Conservation (phyloP, 2,888 invertebrate genomes). For the Punctoribates punctum region DNA sequence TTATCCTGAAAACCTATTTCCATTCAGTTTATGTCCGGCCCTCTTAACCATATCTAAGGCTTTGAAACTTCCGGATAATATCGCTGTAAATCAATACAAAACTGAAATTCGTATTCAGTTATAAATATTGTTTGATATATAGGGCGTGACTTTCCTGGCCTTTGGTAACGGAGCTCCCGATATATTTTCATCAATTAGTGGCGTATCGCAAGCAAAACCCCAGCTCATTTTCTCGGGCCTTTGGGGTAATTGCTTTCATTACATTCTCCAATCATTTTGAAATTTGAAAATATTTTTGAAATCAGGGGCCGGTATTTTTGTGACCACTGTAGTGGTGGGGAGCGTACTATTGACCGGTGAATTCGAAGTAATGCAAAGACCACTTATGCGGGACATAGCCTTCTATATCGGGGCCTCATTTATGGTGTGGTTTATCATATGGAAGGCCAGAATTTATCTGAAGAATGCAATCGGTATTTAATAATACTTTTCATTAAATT, state of each 20-base stretch:
- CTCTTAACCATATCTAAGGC: constrained; percentile 57
- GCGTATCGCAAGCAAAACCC: constrained; percentile 53
- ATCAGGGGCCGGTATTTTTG: constrained; percentile 63
- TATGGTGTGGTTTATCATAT: constrained; percentile 58
- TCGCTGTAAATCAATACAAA: constrained; percentile 53
- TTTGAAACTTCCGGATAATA: constrained; percentile 58
- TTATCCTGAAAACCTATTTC: background rate
- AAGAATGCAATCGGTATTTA: constrained; percentile 57
- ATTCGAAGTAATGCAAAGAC: constrained; percentile 58
- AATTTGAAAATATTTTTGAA: background rate
- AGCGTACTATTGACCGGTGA: constrained; percentile 59
- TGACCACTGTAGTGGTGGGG: constrained; percentile 62
- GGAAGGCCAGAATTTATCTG: constrained; percentile 56
- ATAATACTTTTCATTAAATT: background rate
- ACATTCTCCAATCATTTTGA: too few species aligned
- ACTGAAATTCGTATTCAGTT: background rate
- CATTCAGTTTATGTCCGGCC: constrained; percentile 59
- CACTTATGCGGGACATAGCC: constrained; percentile 58
- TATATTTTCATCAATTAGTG: constrained; percentile 63
- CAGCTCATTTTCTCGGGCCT: constrained; percentile 55
- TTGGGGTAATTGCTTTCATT: constrained; percentile 50
- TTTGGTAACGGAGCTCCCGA: constrained; percentile 70
- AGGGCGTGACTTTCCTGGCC: constrained; percentile 66
- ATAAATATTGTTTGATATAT: background rate
- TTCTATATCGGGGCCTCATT: constrained; percentile 58